Evolutionary conservation across 2,797 vertebrate species (phyloP), one percentile per base, ranked within the genome.

Genomic region (Hippoglossus hippoglossus): DNA sequence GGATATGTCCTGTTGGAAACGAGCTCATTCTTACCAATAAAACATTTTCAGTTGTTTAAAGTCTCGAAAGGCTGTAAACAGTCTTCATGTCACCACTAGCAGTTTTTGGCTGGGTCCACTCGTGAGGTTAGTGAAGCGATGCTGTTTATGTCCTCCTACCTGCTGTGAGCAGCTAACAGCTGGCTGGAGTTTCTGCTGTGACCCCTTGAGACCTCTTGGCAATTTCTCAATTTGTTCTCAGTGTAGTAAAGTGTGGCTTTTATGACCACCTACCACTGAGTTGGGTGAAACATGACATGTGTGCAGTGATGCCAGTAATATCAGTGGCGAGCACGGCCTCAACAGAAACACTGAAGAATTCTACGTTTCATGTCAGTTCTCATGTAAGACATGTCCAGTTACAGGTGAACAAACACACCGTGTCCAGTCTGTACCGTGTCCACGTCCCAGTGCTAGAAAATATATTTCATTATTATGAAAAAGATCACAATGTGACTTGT

Each of bases 81-180:
- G 18, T 7, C 44, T 46, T 46, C 18, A 46, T 46, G 44, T 46
- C 44, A 2, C 16, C 44, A 6, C 44, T 16, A 5, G 31, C 28
- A 53, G 26, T 13, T 69, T 52, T 49, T 5, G 3, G 61, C 13
- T 49, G 21, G 13, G 8, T 61, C 52, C 46, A 46, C 36, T 36
- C 31, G 36, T 74, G 46, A 21, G 59, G 34, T 19, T 47, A 28
- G 22, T 50, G 55, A 58, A 51, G 69, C 5, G 16, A 62, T 39
- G 61, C 56, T 56, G 63, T 50, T 25, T 49, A 55, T 55, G 46
- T 19, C 31, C 44, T 19, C 44, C 36, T 13, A 39, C 36, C 36
- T 65, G 61, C 58, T 56, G 67, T 63, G 61, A 39, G 16, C 70
- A 54, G 36, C 9, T 26, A 59, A 34, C 55, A 74, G 51, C 71